These are phyloP conservation scores for Lamellibrachia luymesi DNA, from an alignment of 1,140 invertebrate genomes.

Conservation along the genomic window DNA sequence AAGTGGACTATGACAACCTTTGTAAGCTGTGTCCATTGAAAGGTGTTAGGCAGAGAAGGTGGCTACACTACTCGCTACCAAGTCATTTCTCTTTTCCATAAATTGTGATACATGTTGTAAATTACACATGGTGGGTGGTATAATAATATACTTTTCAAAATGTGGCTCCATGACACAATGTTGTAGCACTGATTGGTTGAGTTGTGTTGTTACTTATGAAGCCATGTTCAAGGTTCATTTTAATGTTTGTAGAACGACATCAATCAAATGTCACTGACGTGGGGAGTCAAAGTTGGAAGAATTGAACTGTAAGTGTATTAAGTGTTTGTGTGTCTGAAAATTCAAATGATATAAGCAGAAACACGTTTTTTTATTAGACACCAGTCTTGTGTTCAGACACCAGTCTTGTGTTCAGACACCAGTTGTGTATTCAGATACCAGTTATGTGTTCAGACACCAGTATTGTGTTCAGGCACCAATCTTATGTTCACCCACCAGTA, in stretches of 20 bases:
- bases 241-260: slow-evolving; percentile 36
- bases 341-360: no score
- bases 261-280: slow-evolving; percentile 33
- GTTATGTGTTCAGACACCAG: background rate
- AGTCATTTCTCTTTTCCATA: no score
- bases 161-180: no score
- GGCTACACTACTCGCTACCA: no score
- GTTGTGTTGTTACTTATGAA: background rate
- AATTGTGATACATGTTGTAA: no score
- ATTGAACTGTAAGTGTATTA: slow-evolving; percentile 41
- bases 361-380: background rate
- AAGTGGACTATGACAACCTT: no score
- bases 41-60: no score
- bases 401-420: background rate
- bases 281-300: slow-evolving; percentile 42
- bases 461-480: background rate
- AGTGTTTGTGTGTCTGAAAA: background rate
- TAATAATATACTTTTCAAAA: no score
- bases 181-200: background rate
- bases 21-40: no score
- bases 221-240: background rate
- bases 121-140: no score
- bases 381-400: background rate
- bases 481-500: background rate
- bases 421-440: no score